phyloP scores from a whole-genome alignment of 2,113 vertebrate species.

The Peromyscus polionotus region DNA sequence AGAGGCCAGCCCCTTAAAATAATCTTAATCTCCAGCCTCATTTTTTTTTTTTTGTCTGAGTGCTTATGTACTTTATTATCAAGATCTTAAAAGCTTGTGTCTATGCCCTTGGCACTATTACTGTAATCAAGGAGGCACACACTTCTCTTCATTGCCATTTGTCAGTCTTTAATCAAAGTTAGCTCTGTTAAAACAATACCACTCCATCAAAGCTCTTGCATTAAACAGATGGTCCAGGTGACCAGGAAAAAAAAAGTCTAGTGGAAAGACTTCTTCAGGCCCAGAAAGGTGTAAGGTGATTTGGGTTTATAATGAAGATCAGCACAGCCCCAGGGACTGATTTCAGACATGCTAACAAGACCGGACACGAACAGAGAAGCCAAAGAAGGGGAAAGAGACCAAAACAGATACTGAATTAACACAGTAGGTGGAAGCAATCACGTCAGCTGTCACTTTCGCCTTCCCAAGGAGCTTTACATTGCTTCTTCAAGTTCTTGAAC shows the following conservation, averaged over 20 bases:
- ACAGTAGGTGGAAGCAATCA: background rate
- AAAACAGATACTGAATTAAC: background rate
- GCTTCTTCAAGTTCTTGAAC: conserved; percentile 88
- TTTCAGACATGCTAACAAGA: background rate
- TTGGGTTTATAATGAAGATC: background rate
- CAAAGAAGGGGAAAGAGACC: background rate
- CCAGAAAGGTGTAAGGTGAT: background rate
- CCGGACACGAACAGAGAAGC: background rate
- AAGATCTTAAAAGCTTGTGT: background rate
- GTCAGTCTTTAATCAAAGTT: conserved; percentile 53
- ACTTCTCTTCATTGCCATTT: background rate
- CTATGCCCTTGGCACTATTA: background rate
- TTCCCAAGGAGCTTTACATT: conserved; percentile 73
- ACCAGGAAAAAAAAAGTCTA: background rate
- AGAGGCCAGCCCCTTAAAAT: conserved; percentile 20
- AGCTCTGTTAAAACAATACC: conserved; percentile 9
- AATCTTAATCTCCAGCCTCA: background rate
- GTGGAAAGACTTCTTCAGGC: background rate
- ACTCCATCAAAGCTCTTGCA: conserved; percentile 49
- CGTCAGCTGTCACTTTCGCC: background rate
- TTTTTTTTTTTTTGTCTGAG: background rate
- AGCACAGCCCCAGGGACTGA: background rate
- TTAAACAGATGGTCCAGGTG: background rate
- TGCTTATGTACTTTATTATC: background rate
- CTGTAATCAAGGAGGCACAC: background rate